Base-by-base conservation (phyloP, 2,888 invertebrate genomes). In the Apamea epomidion region DNA sequence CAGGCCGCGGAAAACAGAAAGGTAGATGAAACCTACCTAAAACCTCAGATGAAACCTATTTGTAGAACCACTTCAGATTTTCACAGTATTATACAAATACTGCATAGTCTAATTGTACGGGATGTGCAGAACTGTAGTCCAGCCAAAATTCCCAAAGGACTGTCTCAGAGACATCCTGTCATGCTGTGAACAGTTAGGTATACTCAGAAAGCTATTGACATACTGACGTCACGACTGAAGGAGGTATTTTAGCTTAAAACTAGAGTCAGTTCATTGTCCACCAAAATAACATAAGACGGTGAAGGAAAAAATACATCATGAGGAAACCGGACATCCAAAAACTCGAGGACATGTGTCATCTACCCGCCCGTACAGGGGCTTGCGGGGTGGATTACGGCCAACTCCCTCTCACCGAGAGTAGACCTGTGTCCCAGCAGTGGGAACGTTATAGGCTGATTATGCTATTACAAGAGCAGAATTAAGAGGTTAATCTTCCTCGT, bases 101-200 rank as follows among this genome's bases (percentile, higher is more conserved):
- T 32, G n/a, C 16, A 37, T 18, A 29, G 32, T 37, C 37, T 77
- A 25, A 64, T 76, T 76, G 48, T 60, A 8, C 6, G 16, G 16
- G 37, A 58, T 48, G 7, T 48, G 45, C 18, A 37, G 32, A 1
- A 58, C 29, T 45, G 76, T 45, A 16, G 32, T 76, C 67, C 45
- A 65, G 10, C 0, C 21, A 18, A 45, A 32, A 37, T 37, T 81
- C 62, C 74, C 75, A 58, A 18, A 12, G 68, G n/a, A 58, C 29
- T 18, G 62, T 64, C 62, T 54, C 68, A 37, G 54, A 45, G 10
- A 74, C 62, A 58, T 69, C 18, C 54, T 54, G 54, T n/a, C 45
- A 51, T 69, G 21, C 48, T 64, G 42, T 69, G 21, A 14, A 79
- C 16, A 60, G 45, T 8, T 51, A 21, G 21, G 51, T 80, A n/a